Evolutionary conservation across 2,888 invertebrate genomes (phyloP), one percentile per base, ranked within the genome.

Genomic region (Rotaria magnacalcarata): DNA sequence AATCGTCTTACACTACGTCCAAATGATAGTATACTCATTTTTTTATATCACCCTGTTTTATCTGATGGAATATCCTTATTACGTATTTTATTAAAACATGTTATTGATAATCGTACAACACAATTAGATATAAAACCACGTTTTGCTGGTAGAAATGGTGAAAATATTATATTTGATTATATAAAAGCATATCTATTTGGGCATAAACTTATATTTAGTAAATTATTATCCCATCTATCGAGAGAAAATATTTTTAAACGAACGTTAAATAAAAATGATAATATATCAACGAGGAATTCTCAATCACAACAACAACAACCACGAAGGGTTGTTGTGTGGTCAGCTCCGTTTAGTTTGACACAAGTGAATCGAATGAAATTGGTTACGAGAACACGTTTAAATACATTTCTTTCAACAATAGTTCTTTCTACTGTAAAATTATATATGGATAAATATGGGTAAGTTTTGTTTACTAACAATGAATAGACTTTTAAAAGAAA

Each of bases 101-200:
- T 85, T n/a, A 58, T 85, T 34, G 86, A 86, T 54, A 86, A 86
- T 85, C 85, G 86, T 16, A 86, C 85, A 19, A 85, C 86, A 27
- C 80, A 80, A 80, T 52, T 86, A 41, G 85, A 86, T 60, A 24
- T 86, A 16, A 86, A 86, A 52, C 86, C 86, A 47, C 56, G 86
- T 75, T 86, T 75, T 50, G 86, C 41, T 34, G 80, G 80, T n/a
- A 24, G 47, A 80, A 24, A 47, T 80, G 2, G 21, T 14, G 47
- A 43, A 80, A 11, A 41, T 67, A 14, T 52, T 5, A 19, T 67
- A 41, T 80, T 80, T n/a, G 80, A 80, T 80, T 80, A 80, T 80
- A n/a, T 80, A 5, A 80, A 80, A 47, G 80, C 47, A 47, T 80
- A 24, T 80, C n/a, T 80, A 47, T 80, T 80, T 4, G 80, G 80